Conservation (phyloP, 2,888 invertebrate genomes). For the Deilephila porcellus region DNA sequence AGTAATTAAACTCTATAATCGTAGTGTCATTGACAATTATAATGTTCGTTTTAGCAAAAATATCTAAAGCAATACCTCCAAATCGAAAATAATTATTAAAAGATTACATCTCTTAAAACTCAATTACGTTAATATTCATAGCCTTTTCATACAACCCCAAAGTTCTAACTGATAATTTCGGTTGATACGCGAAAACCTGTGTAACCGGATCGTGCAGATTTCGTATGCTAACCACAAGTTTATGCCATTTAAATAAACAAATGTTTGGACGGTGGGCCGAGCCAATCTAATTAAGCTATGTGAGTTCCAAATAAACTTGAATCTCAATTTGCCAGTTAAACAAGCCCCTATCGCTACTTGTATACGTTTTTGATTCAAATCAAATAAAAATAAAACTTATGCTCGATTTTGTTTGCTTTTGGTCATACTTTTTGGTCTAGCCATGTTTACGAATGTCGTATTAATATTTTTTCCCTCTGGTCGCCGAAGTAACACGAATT, state of each 20-base stretch:
- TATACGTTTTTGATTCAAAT: slow-evolving; percentile 16
- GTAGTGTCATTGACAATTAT: too few species aligned
- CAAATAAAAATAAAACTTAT: background rate
- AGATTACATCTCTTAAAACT: background rate
- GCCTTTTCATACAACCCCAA: background rate
- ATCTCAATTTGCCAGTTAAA: slow-evolving; percentile 23
- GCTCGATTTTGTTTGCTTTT: background rate
- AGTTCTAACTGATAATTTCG: background rate
- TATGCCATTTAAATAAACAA: slow-evolving; percentile 42
- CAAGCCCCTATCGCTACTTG: slow-evolving; percentile 9
- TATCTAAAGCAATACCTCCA: background rate
- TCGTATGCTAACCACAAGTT: slow-evolving; percentile 38
- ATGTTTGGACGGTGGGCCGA: slow-evolving; percentile 40
- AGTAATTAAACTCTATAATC: too few species aligned
- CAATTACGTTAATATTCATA: background rate
- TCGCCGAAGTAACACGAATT: too few species aligned
- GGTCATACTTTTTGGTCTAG: background rate
- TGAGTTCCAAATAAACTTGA: slow-evolving; percentile 54
- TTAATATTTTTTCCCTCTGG: background rate
- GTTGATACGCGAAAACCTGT: background rate
- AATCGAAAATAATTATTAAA: background rate
- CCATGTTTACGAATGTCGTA: background rate
- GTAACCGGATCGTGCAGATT: slow-evolving; percentile 31
- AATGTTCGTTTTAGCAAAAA: background rate
- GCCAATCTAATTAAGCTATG: slow-evolving; percentile 59